phyloP scores from a whole-genome alignment of 2,797 vertebrate genomes.

The Ateles fusciceps region DNA sequence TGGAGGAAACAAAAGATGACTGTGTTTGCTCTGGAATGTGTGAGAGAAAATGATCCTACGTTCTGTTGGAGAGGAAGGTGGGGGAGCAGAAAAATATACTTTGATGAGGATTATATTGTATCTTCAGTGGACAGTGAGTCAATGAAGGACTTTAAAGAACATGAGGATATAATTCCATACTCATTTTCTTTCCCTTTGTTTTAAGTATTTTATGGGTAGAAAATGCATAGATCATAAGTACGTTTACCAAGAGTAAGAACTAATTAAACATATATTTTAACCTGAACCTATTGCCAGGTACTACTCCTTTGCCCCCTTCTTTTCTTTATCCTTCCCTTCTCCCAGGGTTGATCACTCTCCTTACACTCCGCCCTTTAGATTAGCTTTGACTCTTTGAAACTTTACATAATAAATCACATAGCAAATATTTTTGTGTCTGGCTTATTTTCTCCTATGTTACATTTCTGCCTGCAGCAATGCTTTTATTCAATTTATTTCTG shows the following conservation, averaged over 20 bases:
- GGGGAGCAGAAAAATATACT: background rate
- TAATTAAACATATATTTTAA: background rate
- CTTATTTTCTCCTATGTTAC: background rate
- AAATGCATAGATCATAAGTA: background rate
- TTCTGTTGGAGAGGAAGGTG: background rate
- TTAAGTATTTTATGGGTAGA: background rate
- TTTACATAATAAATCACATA: background rate
- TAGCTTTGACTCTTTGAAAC: background rate
- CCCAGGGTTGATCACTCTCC: background rate
- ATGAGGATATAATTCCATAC: background rate
- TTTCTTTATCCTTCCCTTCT: background rate
- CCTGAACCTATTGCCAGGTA: background rate
- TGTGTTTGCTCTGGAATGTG: background rate
- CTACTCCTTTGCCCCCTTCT: rapidly evolving
- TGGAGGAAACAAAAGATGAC: background rate
- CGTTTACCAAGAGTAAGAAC: background rate
- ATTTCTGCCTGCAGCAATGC: background rate
- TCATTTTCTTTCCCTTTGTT: background rate
- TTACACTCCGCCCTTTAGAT: background rate
- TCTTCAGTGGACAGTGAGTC: background rate
- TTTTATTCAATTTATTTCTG: background rate
- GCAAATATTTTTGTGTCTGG: background rate
- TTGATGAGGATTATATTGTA: background rate
- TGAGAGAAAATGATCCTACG: background rate
- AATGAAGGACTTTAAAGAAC: background rate